A percentile compares a stretch with the other conserved stretches of the same genome.
These are phyloP conservation scores for Papilio demoleus DNA, from an alignment of 2,888 invertebrate species.

Conservation along the genomic window DNA sequence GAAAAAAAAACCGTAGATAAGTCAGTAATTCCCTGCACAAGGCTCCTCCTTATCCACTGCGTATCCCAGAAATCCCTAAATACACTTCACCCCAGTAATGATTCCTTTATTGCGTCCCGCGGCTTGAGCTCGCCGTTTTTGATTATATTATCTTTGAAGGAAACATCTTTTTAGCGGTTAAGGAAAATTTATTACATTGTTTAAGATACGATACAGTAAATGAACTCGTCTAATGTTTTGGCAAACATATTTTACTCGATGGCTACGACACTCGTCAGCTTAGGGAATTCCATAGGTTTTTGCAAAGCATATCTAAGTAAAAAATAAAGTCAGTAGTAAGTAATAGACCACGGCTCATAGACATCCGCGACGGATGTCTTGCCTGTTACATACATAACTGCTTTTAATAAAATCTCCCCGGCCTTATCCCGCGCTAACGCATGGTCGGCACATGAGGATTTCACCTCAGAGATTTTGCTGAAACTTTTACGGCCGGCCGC, in stretches of 20 bases:
- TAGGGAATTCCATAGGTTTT: neutral
- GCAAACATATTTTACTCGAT: conserved; percentile 1
- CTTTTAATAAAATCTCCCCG: no score
- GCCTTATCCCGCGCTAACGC: no score
- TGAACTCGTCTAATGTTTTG: conserved; percentile 2
- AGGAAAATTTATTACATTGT: conserved; percentile 41
- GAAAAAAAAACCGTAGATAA: conserved; percentile 39
- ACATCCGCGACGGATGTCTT: no score
- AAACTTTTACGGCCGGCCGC: no score
- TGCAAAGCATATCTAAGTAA: neutral
- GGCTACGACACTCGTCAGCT: neutral
- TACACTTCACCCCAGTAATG: conserved; percentile 42
- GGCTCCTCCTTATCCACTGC: conserved; percentile 42
- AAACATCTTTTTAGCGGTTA: conserved; percentile 41
- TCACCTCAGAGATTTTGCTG: no score
- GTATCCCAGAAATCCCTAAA: conserved; percentile 42
- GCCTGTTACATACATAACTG: no score
- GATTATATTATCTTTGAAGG: conserved; percentile 42
- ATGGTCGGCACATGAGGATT: no score
- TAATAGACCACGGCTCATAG: no score
- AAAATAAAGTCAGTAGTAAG: no score
- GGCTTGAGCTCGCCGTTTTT: conserved; percentile 38
- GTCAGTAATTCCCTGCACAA: conserved; percentile 41
- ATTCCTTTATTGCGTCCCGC: conserved; percentile 43
- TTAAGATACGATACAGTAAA: conserved; percentile 27